phyloP scores from a whole-genome alignment of 2,888 invertebrate genomes.

The Ormyrus labotus region DNA sequence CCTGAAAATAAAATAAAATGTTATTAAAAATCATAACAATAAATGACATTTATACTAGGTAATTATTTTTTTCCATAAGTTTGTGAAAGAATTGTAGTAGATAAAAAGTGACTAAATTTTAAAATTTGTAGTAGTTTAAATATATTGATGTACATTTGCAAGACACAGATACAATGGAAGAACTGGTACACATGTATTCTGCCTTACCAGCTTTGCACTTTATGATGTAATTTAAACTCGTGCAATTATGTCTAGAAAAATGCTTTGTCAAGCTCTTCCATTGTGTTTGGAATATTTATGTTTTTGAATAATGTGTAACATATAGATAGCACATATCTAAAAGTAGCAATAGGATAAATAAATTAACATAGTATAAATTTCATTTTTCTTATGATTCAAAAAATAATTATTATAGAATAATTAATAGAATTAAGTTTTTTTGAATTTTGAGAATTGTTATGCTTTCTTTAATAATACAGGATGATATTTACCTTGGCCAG shows the following conservation, averaged over 20 bases:
- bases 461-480: background rate
- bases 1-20: slow-evolving; percentile 77
- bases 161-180: background rate
- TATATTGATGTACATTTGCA: background rate
- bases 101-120: background rate
- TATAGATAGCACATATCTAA: background rate
- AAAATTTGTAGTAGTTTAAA: background rate
- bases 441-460: background rate
- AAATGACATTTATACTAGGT: background rate
- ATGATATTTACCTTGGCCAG: slow-evolving; percentile 76
- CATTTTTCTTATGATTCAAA: background rate
- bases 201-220: background rate
- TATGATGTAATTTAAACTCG: background rate
- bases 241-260: no score
- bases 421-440: background rate
- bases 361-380: background rate
- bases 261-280: no score
- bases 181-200: background rate
- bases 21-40: background rate
- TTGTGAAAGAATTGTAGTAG: no score
- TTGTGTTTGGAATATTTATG: no score
- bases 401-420: background rate
- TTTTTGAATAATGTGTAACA: background rate
- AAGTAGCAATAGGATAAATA: background rate
- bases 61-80: background rate